Conservation (phyloP, 2,888 invertebrate genomes). For the Entomobrya proxima region DNA sequence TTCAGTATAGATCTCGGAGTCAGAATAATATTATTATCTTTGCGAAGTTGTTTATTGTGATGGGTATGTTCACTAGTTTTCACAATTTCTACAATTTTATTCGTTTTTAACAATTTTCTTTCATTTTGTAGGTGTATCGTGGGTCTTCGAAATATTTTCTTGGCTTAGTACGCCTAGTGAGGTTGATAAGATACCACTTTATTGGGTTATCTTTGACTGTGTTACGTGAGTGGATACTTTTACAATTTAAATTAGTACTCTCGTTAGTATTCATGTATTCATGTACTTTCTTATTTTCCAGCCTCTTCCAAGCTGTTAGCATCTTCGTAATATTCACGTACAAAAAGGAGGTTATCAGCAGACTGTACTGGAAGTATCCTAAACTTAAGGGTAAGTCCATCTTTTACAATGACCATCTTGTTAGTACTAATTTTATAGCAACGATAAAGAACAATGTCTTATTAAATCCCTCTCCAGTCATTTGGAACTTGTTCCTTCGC, state of each 20-base stretch:
- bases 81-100: no score
- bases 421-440: no score
- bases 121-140: no score
- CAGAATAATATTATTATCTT: slow-evolving; percentile 66
- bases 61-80: no score
- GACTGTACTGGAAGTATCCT: slow-evolving; percentile 57
- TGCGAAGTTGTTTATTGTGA: slow-evolving; percentile 66
- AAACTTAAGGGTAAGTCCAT: slow-evolving; percentile 36
- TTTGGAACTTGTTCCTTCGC: slow-evolving; percentile 15
- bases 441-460: neutral
- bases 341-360: slow-evolving; percentile 54
- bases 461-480: neutral
- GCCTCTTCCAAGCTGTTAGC: slow-evolving; percentile 60
- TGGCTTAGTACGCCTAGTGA: slow-evolving; percentile 39
- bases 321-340: slow-evolving; percentile 69
- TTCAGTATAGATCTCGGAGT: slow-evolving; percentile 31
- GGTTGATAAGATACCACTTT: slow-evolving; percentile 17
- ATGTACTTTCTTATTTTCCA: no score
- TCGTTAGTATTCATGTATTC: no score
- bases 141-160: slow-evolving; percentile 65
- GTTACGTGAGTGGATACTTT: no score
- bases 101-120: no score
- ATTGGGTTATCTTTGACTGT: slow-evolving; percentile 68
- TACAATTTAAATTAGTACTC: no score
- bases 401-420: neutral